Percentiles rank a stretch among this genome's conserved stretches.
phyloP scores from a whole-genome alignment of 2,113 vertebrate genomes.

The Notarius quadriscutis region DNA sequence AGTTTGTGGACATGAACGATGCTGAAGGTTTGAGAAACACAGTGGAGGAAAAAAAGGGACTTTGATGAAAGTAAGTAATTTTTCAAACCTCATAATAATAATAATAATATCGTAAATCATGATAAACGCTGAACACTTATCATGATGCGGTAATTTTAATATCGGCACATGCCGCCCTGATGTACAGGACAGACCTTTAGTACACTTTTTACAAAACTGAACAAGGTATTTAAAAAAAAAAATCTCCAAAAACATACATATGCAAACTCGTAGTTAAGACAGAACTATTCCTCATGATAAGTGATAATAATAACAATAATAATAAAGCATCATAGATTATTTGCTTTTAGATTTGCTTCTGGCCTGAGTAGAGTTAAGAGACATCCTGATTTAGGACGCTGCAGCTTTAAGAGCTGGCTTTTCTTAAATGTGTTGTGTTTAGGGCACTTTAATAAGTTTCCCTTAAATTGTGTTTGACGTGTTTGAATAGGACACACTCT shows the following conservation, averaged over 20 bases:
- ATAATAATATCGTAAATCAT: not conserved
- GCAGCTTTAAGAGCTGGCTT: slow-evolving; percentile 52
- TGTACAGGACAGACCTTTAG: slow-evolving; percentile 77
- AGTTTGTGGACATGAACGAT: not conserved
- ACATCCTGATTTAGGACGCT: slow-evolving; percentile 69
- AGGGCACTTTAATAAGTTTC: slow-evolving; percentile 69
- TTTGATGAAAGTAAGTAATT: not conserved
- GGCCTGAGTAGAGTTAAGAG: slow-evolving; percentile 71
- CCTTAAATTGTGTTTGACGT: slow-evolving; percentile 72
- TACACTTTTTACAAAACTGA: slow-evolving; percentile 76
- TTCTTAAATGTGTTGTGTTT: slow-evolving; percentile 66
- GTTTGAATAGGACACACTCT: slow-evolving; percentile 44
- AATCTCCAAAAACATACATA: slow-evolving; percentile 65
- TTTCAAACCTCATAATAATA: not conserved
- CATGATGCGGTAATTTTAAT: not conserved
- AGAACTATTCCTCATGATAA: slow-evolving; percentile 68
- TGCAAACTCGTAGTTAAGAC: slow-evolving; percentile 72
- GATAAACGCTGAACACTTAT: not conserved
- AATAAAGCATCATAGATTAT: slow-evolving; percentile 41
- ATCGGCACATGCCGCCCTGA: slow-evolving; percentile 20
- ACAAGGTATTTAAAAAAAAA: slow-evolving; percentile 61
- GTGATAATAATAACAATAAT: slow-evolving; percentile 65
- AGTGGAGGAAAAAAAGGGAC: not conserved
- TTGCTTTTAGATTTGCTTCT: slow-evolving; percentile 70
- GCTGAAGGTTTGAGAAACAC: not conserved